Evolutionary conservation across 2,888 invertebrate species (phyloP), one percentile per base, ranked within the genome.

Genomic region (Andrena hattorfiana): DNA sequence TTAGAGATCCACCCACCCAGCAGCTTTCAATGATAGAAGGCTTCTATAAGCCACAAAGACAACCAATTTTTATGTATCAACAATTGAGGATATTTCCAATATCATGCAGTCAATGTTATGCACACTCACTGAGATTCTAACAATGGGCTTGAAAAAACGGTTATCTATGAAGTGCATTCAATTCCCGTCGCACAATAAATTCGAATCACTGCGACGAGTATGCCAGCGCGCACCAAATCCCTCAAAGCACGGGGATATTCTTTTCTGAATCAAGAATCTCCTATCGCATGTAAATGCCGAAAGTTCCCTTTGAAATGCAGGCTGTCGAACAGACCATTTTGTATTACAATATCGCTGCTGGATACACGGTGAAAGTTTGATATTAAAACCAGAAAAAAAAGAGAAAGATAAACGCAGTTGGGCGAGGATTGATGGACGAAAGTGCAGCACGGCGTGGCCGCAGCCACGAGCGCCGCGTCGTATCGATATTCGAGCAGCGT

Each of bases 401-500:
- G 26, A 64, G 64, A 71, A 62, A 70, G 63, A 80, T 60, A 60
- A 51, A 75, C 32, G 49, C 63, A 48, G 82, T 51, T 69, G 42
- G 66, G 20, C 16, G 81, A 54, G 76, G 48, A 71, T 73, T 69
- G 60, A 67, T 69, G 60, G 75, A 62, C 71, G 64, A 77, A 68
- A 35, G 72, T 2, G 54, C 16, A 66, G 63, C 69, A 49, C 26
- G 54, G 74, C 20, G 35, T 35, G 48, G 85, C 83, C 49, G 72
- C 62, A 51, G 28, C 66, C 35, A 49, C 30, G 60, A 23, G 54
- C 59, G 68, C 49, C n/a, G 49, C 32, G 16, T 8, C 35, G 82
- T 79, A 85, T 88, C 83, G 80, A 85, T 85, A 89, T 87, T 87
- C 90, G 73, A 82, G 71, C 78, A 66, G 64, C 85, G 86, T 87